These are phyloP conservation scores for pig (Sus scrofa) DNA, from an alignment of 2,113 vertebrate genomes.

Conservation along the genomic window DNA sequence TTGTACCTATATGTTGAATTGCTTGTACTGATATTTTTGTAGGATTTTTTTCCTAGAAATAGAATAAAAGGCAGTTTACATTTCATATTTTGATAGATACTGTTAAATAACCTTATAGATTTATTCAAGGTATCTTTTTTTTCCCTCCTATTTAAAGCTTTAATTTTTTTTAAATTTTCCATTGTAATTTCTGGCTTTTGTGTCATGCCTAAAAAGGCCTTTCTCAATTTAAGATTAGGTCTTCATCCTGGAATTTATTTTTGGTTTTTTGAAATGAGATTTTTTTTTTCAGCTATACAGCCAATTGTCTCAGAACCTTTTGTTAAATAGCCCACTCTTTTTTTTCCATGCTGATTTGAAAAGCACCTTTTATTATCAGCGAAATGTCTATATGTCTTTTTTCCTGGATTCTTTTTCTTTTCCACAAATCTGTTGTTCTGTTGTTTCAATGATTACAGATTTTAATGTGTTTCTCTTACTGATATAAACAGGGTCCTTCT, in stretches of 20 bases:
- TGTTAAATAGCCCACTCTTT: constrained; percentile 5
- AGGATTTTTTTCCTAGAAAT: not conserved
- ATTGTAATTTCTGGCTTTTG: constrained; percentile 46
- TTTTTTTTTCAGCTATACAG: not conserved
- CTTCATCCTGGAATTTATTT: constrained; percentile 32
- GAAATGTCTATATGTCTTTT: not conserved
- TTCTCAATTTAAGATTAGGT: constrained; percentile 24
- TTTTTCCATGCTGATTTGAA: constrained; percentile 25
- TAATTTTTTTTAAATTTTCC: not conserved
- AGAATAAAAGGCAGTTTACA: constrained; percentile 1
- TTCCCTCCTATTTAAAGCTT: not conserved
- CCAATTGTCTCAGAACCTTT: not conserved
- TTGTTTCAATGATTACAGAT: constrained; percentile 40
- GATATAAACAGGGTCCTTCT: not conserved
- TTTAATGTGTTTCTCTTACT: constrained; percentile 21
- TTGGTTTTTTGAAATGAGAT: constrained; percentile 37
- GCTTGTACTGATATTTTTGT: constrained; percentile 3
- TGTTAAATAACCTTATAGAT: not conserved
- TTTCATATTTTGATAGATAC: constrained; percentile 31
- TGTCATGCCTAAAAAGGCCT: constrained; percentile 3
- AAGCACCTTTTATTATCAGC: not conserved
- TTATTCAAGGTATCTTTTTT: not conserved
- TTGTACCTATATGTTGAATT: not conserved
- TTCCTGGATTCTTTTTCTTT: not conserved
- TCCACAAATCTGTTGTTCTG: not conserved